Base-by-base conservation (phyloP, 1,140 invertebrate species). In the Drosophila cardini region DNA sequence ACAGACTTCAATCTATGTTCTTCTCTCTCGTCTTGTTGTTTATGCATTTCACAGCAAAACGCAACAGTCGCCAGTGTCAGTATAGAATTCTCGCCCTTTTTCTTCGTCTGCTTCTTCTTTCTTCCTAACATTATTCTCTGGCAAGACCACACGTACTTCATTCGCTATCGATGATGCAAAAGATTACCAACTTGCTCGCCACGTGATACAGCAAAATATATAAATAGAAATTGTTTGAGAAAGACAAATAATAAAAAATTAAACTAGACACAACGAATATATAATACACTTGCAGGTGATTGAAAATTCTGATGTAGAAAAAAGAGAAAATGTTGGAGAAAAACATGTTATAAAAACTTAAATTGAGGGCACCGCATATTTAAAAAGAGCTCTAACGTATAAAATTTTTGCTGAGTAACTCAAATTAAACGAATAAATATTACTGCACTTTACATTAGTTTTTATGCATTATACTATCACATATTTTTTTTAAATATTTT, bases 101-200 rank as follows among this genome's bases (percentile, higher is more conserved):
- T 21, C 18, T 9, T 7, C 32, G 5, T 34, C n/a, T 10, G n/a
- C 7, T 34, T 13, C 8, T 16, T 68, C 30, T 2, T 5, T 18
- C 8, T 8, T 16, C 34, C 13, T 38, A 26, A 5, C 21, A 26
- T 26, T 26, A 16, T 52, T 9, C 21, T 56, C 42, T 38, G 34
- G 4, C 40, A 26, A 43, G 26, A 48, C 55, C 56, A 76, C 83
- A 86, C 82, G 78, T 87, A 87, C 72, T 87, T 77, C 72, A 80
- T 86, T 79, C 75, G 69, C 64, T 87, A 68, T 84, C 83, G 83
- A 87, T 86, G 83, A 87, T 87, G 83, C 83, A 77, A 87, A 89
- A 83, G 83, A 83, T 87, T 86, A 83, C 83, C 83, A 76, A 87
- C 75, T 82, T 82, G 83, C 62, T 82, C 78, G 78, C 63, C 82